phyloP scores from a whole-genome alignment of 2,797 vertebrate genomes.

The Anabas testudineus region DNA sequence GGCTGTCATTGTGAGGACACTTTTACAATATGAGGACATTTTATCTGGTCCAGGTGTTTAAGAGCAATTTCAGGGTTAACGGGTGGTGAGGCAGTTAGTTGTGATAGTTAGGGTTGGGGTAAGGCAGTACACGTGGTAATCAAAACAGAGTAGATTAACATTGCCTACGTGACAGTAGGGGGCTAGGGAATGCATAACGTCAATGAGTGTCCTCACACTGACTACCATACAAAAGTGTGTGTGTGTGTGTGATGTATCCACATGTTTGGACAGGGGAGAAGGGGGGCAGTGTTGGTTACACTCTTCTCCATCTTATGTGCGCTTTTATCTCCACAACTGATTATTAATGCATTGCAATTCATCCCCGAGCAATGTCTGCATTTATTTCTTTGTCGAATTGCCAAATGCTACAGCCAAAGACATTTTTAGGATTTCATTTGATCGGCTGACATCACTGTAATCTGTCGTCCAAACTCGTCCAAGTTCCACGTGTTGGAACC shows the following conservation, averaged over 20 bases:
- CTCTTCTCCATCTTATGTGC: constrained; percentile 4
- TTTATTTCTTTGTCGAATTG: constrained; percentile 62
- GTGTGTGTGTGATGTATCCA: constrained; percentile 6
- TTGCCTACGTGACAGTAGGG: too few relatives aligned
- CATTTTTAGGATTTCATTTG: constrained; percentile 58
- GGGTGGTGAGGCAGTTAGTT: too few relatives aligned
- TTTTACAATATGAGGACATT: too few relatives aligned
- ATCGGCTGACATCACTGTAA: constrained; percentile 39
- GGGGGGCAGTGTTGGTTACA: constrained; percentile 10
- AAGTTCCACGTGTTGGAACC: not conserved
- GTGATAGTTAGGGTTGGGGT: too few relatives aligned
- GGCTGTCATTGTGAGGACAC: too few relatives aligned
- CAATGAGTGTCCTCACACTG: too few relatives aligned
- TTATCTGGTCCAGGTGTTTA: too few relatives aligned
- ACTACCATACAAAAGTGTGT: too few relatives aligned
- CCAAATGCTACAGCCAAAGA: constrained; percentile 84
- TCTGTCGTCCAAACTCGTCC: constrained; percentile 27
- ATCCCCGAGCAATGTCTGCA: constrained; percentile 35
- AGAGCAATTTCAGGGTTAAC: too few relatives aligned
- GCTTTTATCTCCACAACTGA: constrained; percentile 7
- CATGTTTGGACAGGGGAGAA: constrained; percentile 10
- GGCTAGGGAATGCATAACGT: too few relatives aligned
- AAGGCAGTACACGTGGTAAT: too few relatives aligned
- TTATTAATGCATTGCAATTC: constrained; percentile 10
- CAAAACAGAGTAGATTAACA: too few relatives aligned